Evolutionary conservation across 2,797 vertebrate genomes (phyloP).

Genomic region (Sparus aurata): DNA sequence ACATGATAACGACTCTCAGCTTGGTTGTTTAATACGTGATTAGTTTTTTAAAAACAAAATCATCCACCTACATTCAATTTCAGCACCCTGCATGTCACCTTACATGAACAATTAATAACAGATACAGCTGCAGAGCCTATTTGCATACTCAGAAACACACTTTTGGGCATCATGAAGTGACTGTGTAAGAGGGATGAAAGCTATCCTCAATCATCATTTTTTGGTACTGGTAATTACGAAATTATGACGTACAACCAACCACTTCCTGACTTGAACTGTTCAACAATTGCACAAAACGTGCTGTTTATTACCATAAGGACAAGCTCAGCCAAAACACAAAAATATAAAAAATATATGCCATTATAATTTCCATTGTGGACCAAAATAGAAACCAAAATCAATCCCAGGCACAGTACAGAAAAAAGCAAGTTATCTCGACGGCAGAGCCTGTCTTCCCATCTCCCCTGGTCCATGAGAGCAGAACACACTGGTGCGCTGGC

Average conservation of each 20-base stretch:
- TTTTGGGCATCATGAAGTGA: neutral
- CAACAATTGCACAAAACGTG: neutral
- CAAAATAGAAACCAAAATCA: slow-evolving; percentile 72
- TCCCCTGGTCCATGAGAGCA: slow-evolving; percentile 80
- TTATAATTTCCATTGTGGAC: slow-evolving; percentile 48
- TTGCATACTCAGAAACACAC: neutral
- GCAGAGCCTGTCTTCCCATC: slow-evolving; percentile 77
- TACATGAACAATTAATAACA: neutral
- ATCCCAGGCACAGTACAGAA: slow-evolving; percentile 44
- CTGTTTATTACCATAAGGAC: neutral
- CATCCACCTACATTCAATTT: no score
- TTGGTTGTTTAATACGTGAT: no score
- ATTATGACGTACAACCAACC: neutral
- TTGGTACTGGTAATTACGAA: neutral
- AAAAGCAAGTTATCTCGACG: slow-evolving; percentile 68
- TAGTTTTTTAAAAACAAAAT: no score
- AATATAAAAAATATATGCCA: slow-evolving; percentile 47
- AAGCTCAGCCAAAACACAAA: slow-evolving; percentile 40
- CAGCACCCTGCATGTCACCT: no score
- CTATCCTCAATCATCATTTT: slow-evolving; percentile 7
- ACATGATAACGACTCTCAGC: no score
- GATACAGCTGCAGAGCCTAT: neutral
- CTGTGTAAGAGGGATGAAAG: neutral
- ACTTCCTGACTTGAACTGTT: neutral
- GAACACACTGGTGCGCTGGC: slow-evolving; percentile 83